Conservation (phyloP, 2,113 vertebrate species). For the Cottus gobio region DNA sequence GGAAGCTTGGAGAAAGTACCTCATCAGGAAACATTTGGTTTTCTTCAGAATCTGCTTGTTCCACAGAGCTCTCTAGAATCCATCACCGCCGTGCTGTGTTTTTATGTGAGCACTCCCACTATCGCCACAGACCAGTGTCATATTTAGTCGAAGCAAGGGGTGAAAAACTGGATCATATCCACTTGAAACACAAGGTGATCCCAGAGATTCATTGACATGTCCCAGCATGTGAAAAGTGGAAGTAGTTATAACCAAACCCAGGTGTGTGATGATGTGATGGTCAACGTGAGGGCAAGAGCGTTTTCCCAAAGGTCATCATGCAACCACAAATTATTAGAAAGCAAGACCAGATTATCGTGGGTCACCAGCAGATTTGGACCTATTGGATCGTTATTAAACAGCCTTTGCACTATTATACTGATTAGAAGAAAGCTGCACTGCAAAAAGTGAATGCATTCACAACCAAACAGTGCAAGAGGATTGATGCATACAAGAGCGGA, state of each 20-base stretch:
- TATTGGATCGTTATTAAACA: not conserved
- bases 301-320: not conserved
- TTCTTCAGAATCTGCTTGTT: not conserved
- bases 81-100: not conserved
- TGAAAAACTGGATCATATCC: constrained; percentile 5
- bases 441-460: not conserved
- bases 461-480: not conserved
- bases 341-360: not conserved
- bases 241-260: not conserved
- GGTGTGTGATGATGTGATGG: not conserved
- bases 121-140: not conserved
- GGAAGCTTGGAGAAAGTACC: not conserved
- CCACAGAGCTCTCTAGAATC: not conserved
- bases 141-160: not conserved
- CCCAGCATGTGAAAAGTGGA: not conserved
- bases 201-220: not conserved
- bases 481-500: not conserved
- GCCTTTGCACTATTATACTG: not conserved
- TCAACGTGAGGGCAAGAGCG: not conserved
- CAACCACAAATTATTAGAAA: not conserved
- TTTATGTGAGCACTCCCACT: not conserved
- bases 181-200: constrained; percentile 3
- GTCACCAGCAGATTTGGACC: not conserved
- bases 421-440: not conserved
- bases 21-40: not conserved